Evolutionary conservation across 1,140 invertebrate genomes (phyloP), one percentile per base, ranked within the genome.

Genomic region (Listronotus bonariensis): DNA sequence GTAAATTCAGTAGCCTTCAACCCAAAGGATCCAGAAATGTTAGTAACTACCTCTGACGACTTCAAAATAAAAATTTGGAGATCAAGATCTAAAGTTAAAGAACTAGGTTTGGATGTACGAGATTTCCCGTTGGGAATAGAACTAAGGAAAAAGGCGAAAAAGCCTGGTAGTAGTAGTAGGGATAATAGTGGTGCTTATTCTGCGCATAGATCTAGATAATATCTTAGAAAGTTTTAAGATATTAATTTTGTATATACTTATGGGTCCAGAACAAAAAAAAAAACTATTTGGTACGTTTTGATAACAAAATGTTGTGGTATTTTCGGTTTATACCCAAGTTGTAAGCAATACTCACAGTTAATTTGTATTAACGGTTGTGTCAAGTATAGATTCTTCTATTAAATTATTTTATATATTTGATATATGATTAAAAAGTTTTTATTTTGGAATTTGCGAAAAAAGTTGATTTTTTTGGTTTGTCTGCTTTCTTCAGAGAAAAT

Each of bases 1-100:
- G 92, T 95, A 0, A 95, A 95, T 80, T 90, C 89, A 10, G 92
- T 94, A 1, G 92, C 92, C 12, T 94, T 96, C 72, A 93, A 93
- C 81, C 91, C 92, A 7, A 80, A 81, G 42, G 88, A 95, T 81
- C 84, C 89, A 1, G 87, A 93, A 78, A 92, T 93, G 86, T 79
- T 95, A 17, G 86, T 95, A 1, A 93, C 92, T n/a, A 90, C 90
- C 9, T 93, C 92, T 67, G 92, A 95, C 77, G 93, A 95, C 78
- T 85, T 85, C 71, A 88, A 86, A 11, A 87, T 95, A 41, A 93
- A 91, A 82, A 82, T 92, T 49, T 90, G 89, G 85, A 75, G 85
- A 15, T 86, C 85, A 60, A 78, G 80, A 54, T 74, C 80, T 6
- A 80, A 80, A 78, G 79, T 82, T 0, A 80, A 80, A 61, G 58